A percentile compares a stretch with the other conserved stretches of the same genome.
Conservation (phyloP, 2,888 invertebrate genomes). For the Tromatobia lineatoria region DNA sequence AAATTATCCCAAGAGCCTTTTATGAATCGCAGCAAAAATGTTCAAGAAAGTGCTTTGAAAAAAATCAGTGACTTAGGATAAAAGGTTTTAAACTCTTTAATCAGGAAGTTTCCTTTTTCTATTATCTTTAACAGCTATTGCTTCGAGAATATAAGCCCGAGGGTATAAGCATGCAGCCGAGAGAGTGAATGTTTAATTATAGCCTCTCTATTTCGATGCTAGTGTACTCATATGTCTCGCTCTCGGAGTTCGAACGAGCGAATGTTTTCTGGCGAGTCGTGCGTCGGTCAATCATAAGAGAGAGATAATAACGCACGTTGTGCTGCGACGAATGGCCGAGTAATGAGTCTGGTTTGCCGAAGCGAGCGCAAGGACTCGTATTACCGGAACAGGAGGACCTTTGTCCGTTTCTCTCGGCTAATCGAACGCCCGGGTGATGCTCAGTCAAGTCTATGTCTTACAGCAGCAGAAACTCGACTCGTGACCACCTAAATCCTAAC, state of each 20-base stretch:
- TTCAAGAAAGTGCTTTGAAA: too few relatives aligned
- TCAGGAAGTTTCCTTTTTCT: background rate
- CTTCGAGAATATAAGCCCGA: slow-evolving; percentile 1
- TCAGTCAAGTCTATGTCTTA: background rate
- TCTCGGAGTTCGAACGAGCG: slow-evolving; percentile 41
- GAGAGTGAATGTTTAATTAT: slow-evolving; percentile 60
- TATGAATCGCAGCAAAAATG: too few relatives aligned
- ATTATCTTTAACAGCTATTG: background rate
- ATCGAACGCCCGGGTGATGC: background rate
- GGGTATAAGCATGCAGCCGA: slow-evolving; percentile 7
- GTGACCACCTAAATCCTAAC: slow-evolving; percentile 30
- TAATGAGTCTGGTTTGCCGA: slow-evolving; percentile 18
- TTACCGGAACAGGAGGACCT: slow-evolving; percentile 52
- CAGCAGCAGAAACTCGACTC: background rate
- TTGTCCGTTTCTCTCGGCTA: slow-evolving; percentile 26
- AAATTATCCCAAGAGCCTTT: too few relatives aligned
- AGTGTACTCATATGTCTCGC: slow-evolving; percentile 22
- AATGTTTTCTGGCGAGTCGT: slow-evolving; percentile 39
- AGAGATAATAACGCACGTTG: slow-evolving; percentile 54
- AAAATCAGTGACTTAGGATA: too few relatives aligned
- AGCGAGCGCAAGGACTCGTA: slow-evolving; percentile 31
- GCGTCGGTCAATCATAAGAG: slow-evolving; percentile 58
- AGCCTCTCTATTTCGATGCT: slow-evolving; percentile 60
- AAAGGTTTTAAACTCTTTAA: too few relatives aligned
- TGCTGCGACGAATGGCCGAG: slow-evolving; percentile 58